Evolutionary conservation across 1,140 invertebrate species (phyloP).

Genomic region (Leptopilina clavipes): DNA sequence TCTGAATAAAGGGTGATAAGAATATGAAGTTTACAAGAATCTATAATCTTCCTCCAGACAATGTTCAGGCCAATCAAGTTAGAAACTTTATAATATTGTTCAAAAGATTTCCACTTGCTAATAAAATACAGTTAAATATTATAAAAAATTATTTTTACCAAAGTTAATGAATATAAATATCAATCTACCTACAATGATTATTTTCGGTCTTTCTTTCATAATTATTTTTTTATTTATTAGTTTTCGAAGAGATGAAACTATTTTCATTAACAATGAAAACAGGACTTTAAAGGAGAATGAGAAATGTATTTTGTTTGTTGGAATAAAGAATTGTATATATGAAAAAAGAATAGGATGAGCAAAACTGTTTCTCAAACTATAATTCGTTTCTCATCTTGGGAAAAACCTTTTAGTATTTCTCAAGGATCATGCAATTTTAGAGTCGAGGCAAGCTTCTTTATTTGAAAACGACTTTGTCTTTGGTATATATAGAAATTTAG

Average conservation of each 20-base stretch:
- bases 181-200: no score
- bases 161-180: no score
- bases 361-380: neutral
- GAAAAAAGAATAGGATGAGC: neutral
- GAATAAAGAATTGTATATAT: neutral
- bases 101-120: neutral
- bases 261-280: constrained; percentile 1
- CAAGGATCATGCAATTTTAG: neutral
- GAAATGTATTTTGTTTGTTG: neutral
- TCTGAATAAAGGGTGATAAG: neutral
- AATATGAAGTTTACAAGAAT: neutral
- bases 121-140: neutral
- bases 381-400: constrained; percentile 15
- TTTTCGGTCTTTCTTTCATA: no score
- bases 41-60: no score
- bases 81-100: no score
- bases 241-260: neutral
- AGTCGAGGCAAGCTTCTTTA: constrained; percentile 23
- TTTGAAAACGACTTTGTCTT: constrained; percentile 14
- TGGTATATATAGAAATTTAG: neutral
- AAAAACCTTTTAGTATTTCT: constrained; percentile 19
- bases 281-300: neutral
- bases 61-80: no score
- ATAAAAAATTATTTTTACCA: no score
- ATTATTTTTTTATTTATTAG: no score